These are phyloP conservation scores for Ephydatia muelleri DNA, from an alignment of 37 sponge, comb jelly and placozoan genomes.

Conservation along the genomic window DNA sequence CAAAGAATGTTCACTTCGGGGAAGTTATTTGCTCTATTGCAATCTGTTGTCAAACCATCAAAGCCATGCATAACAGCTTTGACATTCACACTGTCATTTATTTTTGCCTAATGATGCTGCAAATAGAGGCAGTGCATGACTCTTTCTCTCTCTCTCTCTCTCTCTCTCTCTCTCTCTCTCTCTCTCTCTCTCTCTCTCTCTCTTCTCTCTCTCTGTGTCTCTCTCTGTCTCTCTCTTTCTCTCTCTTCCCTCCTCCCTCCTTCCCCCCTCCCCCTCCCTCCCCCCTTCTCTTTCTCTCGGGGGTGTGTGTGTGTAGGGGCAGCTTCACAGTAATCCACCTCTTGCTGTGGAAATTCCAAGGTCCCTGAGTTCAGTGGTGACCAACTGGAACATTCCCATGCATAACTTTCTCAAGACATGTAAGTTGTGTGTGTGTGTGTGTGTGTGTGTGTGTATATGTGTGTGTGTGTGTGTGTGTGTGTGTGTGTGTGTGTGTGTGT, in stretches of 20 bases:
- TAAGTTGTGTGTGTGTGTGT: conserved; percentile 37
- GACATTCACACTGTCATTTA: background rate
- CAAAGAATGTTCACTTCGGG: background rate
- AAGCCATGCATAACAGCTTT: no score
- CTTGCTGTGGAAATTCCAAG: conserved; percentile 80
- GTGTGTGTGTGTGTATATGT: background rate
- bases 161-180: background rate
- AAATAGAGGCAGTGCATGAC: background rate
- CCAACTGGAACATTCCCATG: conserved; percentile 93
- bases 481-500: background rate
- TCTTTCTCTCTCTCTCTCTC: background rate
- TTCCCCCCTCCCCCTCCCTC: conserved; percentile 12
- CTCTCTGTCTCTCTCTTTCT: background rate
- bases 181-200: background rate
- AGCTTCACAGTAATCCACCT: conserved; percentile 67
- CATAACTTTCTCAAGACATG: conserved; percentile 91
- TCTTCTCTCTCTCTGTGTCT: background rate
- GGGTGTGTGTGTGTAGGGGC: no score
- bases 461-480: conserved; percentile 18
- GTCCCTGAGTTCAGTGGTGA: conserved; percentile 81
- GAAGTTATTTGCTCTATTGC: no score
- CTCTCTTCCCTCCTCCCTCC: background rate
- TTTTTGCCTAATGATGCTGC: background rate
- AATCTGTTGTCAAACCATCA: no score
- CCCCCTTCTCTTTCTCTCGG: background rate